phyloP scores from a whole-genome alignment of 2,888 invertebrate genomes.

The Hydrotaea cyrtoneurina region DNA sequence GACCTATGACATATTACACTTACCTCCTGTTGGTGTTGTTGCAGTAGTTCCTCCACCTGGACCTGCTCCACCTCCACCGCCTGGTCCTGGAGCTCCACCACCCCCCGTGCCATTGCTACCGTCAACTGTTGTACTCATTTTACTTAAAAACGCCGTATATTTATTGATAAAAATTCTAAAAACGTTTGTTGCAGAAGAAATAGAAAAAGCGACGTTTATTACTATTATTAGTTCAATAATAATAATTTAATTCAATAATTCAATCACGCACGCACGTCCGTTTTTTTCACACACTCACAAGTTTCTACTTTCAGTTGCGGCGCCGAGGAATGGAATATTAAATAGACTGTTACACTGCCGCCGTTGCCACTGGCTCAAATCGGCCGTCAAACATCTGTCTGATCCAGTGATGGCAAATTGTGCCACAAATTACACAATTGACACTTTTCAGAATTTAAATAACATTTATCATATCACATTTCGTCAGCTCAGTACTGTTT shows the following conservation, averaged over 20 bases:
- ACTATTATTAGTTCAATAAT: no score
- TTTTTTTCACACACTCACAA: conserved; percentile 37
- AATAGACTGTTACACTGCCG: no score
- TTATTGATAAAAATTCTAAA: conserved; percentile 73
- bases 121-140: conserved; percentile 75
- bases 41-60: conserved; percentile 65
- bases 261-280: conserved; percentile 13
- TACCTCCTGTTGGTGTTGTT: conserved; percentile 73
- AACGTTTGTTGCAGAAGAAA: conserved; percentile 25
- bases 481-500: no score
- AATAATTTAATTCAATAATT: neutral
- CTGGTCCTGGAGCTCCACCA: conserved; percentile 72
- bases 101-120: conserved; percentile 69
- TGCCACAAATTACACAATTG: no score
- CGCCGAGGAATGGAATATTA: no score
- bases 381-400: no score
- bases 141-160: conserved; percentile 73
- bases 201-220: no score
- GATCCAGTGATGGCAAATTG: no score
- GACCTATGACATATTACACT: conserved; percentile 65
- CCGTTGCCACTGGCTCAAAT: no score
- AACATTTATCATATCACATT: no score
- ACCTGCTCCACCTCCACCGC: conserved; percentile 70
- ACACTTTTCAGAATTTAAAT: no score
- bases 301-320: no score